Conservation (phyloP, 2,888 invertebrate genomes). For the Strigamia maritima region DNA sequence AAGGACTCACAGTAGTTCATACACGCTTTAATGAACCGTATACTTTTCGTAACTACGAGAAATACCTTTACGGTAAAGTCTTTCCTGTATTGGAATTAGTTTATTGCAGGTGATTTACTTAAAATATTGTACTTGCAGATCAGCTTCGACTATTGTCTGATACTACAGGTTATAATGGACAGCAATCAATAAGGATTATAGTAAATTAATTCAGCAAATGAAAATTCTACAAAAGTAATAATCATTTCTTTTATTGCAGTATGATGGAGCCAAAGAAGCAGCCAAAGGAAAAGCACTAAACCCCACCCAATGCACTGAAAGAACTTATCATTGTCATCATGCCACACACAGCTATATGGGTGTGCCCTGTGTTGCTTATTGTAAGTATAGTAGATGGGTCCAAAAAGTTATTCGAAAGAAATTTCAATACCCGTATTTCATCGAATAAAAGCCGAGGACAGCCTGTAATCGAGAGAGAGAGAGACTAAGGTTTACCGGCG, state of each 20-base stretch:
- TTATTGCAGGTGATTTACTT: not conserved
- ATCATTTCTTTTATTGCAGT: conserved; percentile 22
- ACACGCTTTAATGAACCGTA: conserved; percentile 56
- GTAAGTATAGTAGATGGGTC: conserved; percentile 60
- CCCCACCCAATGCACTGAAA: conserved; percentile 73
- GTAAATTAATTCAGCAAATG: not conserved
- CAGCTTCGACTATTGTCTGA: conserved; percentile 66
- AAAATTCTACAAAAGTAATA: not conserved
- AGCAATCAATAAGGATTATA: not conserved
- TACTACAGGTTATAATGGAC: not conserved
- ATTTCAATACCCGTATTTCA: too few species aligned
- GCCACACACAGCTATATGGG: conserved; percentile 88
- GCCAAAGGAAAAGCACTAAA: conserved; percentile 57
- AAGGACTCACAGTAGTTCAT: conserved; percentile 66
- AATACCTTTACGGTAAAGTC: conserved; percentile 75
- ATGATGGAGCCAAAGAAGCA: conserved; percentile 39
- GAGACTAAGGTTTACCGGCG: too few species aligned
- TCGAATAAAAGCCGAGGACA: too few species aligned
- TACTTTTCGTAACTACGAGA: conserved; percentile 66
- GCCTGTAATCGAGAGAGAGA: too few species aligned
- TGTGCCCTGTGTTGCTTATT: conserved; percentile 79
- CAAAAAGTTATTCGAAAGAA: not conserved
- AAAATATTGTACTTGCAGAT: conserved; percentile 51
- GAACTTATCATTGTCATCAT: conserved; percentile 84
- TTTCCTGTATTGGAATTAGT: too few species aligned